phyloP scores from a whole-genome alignment of 2,797 vertebrate genomes.

The Neosalanx taihuensis region DNA sequence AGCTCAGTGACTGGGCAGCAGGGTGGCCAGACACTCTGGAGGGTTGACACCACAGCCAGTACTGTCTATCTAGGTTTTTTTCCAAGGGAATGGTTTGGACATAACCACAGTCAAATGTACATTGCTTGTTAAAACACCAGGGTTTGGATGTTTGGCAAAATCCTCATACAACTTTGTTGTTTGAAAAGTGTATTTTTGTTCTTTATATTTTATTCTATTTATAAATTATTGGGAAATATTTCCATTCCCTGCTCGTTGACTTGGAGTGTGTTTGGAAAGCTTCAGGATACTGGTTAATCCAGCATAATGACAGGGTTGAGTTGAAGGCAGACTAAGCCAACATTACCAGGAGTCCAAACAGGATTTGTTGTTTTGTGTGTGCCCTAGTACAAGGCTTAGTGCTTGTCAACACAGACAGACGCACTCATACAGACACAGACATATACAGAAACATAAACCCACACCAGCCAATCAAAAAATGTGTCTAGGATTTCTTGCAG shows the following conservation, averaged over 20 bases:
- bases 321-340: constrained; percentile 28
- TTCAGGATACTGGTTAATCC: constrained; percentile 38
- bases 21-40: background rate
- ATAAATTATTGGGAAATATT: constrained; percentile 51
- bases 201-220: constrained; percentile 27
- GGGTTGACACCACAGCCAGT: constrained; percentile 51
- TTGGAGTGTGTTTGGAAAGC: constrained; percentile 40
- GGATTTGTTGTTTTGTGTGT: constrained; percentile 31
- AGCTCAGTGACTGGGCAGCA: constrained; percentile 33
- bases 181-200: constrained; percentile 49
- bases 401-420: background rate
- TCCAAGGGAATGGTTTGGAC: constrained; percentile 56
- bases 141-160: constrained; percentile 34
- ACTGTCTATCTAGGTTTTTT: constrained; percentile 43
- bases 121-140: constrained; percentile 33
- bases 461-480: constrained; percentile 2
- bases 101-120: constrained; percentile 46
- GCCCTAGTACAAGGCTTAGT: constrained; percentile 1
- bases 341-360: constrained; percentile 27
- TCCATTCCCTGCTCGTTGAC: constrained; percentile 43
- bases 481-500: constrained; percentile 11
- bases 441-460: constrained; percentile 10
- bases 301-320: constrained; percentile 37
- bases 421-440: background rate
- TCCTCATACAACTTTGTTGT: constrained; percentile 49